Percentiles rank a stretch among this genome's conserved stretches.
Conservation (phyloP, 2,888 invertebrate species). For the Caradrina clavipalpis region DNA sequence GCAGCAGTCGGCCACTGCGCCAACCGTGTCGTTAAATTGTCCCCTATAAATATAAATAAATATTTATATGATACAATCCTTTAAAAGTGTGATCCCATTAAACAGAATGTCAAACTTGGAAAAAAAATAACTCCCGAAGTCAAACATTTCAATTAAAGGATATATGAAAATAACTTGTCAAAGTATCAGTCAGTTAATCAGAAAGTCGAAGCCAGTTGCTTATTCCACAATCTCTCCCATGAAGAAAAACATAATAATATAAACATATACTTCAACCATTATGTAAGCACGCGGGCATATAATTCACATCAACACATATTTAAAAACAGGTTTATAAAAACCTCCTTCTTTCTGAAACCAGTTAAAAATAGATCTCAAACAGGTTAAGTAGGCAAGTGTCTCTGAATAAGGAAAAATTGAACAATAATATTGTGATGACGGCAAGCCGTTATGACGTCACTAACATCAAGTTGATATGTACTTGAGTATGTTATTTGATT, state of each 20-base stretch:
- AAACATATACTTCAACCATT: background rate
- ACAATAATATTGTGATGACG: slow-evolving; percentile 33
- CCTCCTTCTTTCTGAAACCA: too few relatives aligned
- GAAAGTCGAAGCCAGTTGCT: too few relatives aligned
- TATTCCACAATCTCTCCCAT: too few relatives aligned
- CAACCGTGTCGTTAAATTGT: too few relatives aligned
- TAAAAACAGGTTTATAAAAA: slow-evolving; percentile 13
- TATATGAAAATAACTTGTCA: too few relatives aligned
- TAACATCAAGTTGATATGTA: background rate
- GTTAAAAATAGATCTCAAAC: slow-evolving; percentile 34
- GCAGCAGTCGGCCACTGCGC: too few relatives aligned
- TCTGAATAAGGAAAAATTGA: slow-evolving; percentile 48
- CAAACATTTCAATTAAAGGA: too few relatives aligned
- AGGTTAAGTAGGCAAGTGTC: slow-evolving; percentile 24
- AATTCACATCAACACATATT: slow-evolving; percentile 14
- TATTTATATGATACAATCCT: background rate
- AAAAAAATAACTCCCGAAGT: too few relatives aligned
- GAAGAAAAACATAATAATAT: too few relatives aligned
- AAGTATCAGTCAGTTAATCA: too few relatives aligned
- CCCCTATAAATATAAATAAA: too few relatives aligned
- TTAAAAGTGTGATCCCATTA: background rate
- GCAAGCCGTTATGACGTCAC: slow-evolving; percentile 32
- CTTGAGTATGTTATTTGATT: background rate
- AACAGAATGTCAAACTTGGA: too few relatives aligned
- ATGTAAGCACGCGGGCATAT: background rate